Evolutionary conservation across 2,888 invertebrate species (phyloP).

Genomic region (Tenthredo distinguenda): DNA sequence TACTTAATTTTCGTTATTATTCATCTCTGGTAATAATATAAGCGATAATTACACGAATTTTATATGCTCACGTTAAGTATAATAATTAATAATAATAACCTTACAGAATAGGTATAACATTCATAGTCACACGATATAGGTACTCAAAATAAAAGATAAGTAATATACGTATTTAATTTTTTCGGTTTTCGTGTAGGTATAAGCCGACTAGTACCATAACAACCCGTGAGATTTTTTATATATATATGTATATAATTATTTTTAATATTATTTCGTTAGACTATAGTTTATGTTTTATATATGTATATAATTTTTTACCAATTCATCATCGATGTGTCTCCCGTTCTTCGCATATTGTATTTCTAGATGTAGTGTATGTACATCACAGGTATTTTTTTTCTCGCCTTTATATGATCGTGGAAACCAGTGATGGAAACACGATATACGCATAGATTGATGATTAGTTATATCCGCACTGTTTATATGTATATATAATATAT

Average conservation of each 20-base stretch:
- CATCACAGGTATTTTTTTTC: no score
- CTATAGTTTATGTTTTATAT: background rate
- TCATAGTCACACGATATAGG: background rate
- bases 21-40: slow-evolving; percentile 27
- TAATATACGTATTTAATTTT: background rate
- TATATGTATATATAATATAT: background rate
- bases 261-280: background rate
- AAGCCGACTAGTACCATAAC: background rate
- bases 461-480: background rate
- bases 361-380: no score
- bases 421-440: no score
- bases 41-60: background rate
- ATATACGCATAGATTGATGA: background rate
- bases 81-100: background rate
- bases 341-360: no score
- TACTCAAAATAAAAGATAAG: background rate
- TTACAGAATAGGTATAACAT: background rate
- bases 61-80: background rate
- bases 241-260: background rate
- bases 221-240: background rate
- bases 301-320: background rate
- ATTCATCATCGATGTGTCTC: no score
- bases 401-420: background rate
- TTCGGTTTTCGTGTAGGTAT: background rate
- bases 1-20: background rate